phyloP scores from a whole-genome alignment of 2,888 invertebrate species.

The Ornithoptera priamus region DNA sequence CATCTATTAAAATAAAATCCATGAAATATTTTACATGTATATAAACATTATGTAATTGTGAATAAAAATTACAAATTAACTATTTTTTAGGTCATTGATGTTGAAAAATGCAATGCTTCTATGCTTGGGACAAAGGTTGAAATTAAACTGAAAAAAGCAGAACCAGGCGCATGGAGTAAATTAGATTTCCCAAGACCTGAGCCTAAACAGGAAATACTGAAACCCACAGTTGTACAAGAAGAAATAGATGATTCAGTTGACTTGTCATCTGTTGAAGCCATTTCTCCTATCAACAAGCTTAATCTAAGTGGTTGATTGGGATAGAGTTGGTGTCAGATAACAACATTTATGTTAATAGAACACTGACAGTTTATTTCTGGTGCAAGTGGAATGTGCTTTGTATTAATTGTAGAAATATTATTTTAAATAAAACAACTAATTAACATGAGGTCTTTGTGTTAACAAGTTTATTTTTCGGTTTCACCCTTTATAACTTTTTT shows the following conservation, averaged over 20 bases:
- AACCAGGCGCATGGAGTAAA: slow-evolving; percentile 89
- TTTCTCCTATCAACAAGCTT: slow-evolving; percentile 66
- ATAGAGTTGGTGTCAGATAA: no score
- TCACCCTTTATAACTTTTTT: slow-evolving; percentile 24
- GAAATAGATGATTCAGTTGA: slow-evolving; percentile 84
- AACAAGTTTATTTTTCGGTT: slow-evolving; percentile 28
- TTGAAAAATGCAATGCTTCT: slow-evolving; percentile 84
- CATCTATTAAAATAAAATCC: no score
- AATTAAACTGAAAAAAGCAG: slow-evolving; percentile 92
- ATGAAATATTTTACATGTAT: no score
- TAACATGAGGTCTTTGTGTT: slow-evolving; percentile 24
- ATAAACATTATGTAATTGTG: no score
- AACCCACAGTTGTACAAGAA: slow-evolving; percentile 37
- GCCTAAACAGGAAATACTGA: slow-evolving; percentile 43
- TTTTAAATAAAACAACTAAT: slow-evolving; percentile 24
- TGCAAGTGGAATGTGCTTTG: slow-evolving; percentile 19
- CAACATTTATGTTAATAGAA: no score
- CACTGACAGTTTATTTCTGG: neutral
- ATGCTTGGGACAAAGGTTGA: slow-evolving; percentile 96
- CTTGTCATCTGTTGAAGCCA: slow-evolving; percentile 84
- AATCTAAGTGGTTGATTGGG: slow-evolving; percentile 53
- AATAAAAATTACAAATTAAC: no score
- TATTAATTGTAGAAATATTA: slow-evolving; percentile 26
- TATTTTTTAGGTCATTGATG: slow-evolving; percentile 84
- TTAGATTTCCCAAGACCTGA: slow-evolving; percentile 82